These are phyloP conservation scores for Pyxicephalus adspersus DNA, from an alignment of 2,113 vertebrate genomes.

Conservation along the genomic window DNA sequence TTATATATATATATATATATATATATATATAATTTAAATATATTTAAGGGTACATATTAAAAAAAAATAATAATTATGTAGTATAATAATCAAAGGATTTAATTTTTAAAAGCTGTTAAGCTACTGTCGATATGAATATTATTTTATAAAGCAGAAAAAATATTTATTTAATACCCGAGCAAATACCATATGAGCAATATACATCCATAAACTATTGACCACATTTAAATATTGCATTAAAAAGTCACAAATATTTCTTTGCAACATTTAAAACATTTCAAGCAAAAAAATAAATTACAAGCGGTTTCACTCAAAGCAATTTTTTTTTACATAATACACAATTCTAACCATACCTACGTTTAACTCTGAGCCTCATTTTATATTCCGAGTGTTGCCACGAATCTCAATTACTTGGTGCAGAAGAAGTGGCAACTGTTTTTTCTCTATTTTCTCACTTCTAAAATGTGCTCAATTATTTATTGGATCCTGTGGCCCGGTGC, in stretches of 20 bases:
- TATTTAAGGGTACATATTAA: no score
- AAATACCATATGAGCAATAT: no score
- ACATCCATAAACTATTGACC: no score
- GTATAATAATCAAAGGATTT: no score
- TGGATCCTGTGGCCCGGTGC: constrained; percentile 67
- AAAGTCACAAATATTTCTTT: not conserved
- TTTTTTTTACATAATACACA: constrained; percentile 29
- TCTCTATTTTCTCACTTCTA: constrained; percentile 48
- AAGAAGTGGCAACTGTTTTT: constrained; percentile 53
- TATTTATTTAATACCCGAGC: no score
- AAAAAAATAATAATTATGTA: no score
- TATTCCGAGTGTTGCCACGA: constrained; percentile 34
- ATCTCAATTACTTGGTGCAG: constrained; percentile 44
- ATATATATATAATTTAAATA: no score
- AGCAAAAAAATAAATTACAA: constrained; percentile 24
- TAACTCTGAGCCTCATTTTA: constrained; percentile 29
- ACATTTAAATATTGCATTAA: not conserved
- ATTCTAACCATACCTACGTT: not conserved
- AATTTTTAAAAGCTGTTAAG: no score
- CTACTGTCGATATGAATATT: no score
- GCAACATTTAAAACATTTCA: not conserved
- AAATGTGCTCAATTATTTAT: constrained; percentile 73
- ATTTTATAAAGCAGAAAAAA: no score
- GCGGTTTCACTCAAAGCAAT: not conserved
- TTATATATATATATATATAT: no score